phyloP scores from a whole-genome alignment of 2,888 invertebrate genomes.

The Linhomoeus sp. region DNA sequence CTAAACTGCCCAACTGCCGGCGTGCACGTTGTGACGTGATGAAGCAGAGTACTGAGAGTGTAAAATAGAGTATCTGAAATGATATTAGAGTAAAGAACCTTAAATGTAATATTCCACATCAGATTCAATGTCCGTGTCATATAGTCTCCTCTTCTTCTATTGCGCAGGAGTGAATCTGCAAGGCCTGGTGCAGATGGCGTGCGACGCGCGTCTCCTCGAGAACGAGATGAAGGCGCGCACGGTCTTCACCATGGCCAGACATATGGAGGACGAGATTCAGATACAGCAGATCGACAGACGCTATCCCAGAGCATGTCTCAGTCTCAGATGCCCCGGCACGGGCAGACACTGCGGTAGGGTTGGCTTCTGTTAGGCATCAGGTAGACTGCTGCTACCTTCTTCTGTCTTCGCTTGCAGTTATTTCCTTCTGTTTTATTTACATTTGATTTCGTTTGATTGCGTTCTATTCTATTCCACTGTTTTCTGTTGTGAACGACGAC shows the following conservation, averaged over 20 bases:
- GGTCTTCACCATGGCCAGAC: constrained; percentile 27
- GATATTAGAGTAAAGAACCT: too few species aligned
- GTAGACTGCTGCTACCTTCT: neutral
- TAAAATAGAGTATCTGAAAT: too few species aligned
- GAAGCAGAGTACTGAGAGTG: too few species aligned
- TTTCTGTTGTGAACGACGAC: too few species aligned
- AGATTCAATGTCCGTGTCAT: too few species aligned
- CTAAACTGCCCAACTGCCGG: too few species aligned
- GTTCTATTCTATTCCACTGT: too few species aligned
- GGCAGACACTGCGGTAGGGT: neutral
- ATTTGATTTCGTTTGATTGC: neutral
- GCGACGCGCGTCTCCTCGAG: constrained; percentile 26
- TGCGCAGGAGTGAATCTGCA: constrained; percentile 24
- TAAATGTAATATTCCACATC: too few species aligned
- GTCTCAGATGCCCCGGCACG: neutral
- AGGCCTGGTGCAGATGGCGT: constrained; percentile 28
- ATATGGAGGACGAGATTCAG: constrained; percentile 28
- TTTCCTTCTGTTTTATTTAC: neutral
- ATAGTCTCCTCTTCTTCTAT: too few species aligned
- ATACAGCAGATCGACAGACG: constrained; percentile 5
- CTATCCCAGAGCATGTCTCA: neutral
- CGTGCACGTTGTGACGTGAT: too few species aligned
- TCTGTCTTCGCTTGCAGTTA: neutral
- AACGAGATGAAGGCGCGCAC: constrained; percentile 24
- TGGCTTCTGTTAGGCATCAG: neutral